These are phyloP conservation scores for Microchrysa polita DNA, from an alignment of 2,888 invertebrate species.

Conservation along the genomic window DNA sequence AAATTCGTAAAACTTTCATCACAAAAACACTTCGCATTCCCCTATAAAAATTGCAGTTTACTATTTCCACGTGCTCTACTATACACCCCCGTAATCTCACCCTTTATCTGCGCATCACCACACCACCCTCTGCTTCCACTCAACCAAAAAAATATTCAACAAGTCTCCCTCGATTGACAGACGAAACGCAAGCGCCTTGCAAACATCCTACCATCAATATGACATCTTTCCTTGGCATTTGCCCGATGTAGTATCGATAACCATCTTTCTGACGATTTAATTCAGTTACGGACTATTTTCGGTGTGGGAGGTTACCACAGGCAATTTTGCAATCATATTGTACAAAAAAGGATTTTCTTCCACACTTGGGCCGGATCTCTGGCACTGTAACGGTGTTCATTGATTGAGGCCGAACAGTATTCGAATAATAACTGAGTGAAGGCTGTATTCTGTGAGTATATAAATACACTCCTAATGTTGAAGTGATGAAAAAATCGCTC, in stretches of 20 bases:
- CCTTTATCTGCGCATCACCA: neutral
- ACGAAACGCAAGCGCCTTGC: conserved; percentile 29
- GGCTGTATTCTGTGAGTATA: too few species aligned
- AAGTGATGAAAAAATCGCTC: neutral
- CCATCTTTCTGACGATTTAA: neutral
- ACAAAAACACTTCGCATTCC: neutral
- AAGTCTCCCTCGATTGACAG: conserved; percentile 32
- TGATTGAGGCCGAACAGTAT: too few species aligned
- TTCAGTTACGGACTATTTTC: neutral
- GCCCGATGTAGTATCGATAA: conserved; percentile 25
- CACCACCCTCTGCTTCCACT: neutral
- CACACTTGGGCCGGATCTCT: too few species aligned
- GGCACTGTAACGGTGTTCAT: too few species aligned
- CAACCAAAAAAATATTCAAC: conserved; percentile 22
- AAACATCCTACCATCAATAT: neutral
- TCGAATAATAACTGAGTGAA: too few species aligned
- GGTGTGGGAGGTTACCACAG: neutral
- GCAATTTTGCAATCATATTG: too few species aligned
- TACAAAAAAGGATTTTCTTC: too few species aligned
- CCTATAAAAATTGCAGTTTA: neutral
- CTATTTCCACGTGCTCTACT: conserved; percentile 26
- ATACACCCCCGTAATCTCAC: too few species aligned
- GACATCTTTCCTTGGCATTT: conserved; percentile 29
- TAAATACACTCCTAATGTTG: neutral
- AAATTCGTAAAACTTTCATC: too few species aligned